Evolutionary conservation across 2,113 vertebrate genomes (phyloP).

Genomic region (Tylochromis polylepis): DNA sequence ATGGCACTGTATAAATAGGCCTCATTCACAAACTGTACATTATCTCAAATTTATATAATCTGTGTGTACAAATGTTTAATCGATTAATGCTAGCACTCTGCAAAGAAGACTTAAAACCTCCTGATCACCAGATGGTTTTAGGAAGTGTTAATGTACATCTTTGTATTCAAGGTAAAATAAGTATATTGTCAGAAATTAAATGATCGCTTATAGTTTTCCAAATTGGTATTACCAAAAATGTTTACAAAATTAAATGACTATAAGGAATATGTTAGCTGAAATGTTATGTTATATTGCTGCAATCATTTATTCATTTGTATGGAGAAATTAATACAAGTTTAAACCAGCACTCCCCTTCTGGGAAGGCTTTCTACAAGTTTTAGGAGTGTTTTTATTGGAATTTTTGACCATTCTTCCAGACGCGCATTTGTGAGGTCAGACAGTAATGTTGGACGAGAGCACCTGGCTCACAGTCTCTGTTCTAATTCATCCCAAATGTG

Average conservation of each 20-base stretch:
- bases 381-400: neutral
- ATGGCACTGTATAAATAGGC: neutral
- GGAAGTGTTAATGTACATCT: neutral
- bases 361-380: neutral
- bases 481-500: too few relatives aligned
- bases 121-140: neutral
- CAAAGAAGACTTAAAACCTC: neutral
- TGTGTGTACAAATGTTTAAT: neutral
- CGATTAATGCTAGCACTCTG: neutral
- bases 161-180: neutral
- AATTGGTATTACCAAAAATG: neutral
- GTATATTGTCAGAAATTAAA: neutral
- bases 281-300: neutral
- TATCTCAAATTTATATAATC: neutral
- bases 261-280: neutral
- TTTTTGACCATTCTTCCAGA: too few relatives aligned
- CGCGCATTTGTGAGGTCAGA: too few relatives aligned
- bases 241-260: neutral
- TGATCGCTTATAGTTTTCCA: neutral
- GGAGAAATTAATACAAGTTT: neutral
- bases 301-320: neutral
- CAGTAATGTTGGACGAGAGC: too few relatives aligned
- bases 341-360: neutral
- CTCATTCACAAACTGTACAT: neutral
- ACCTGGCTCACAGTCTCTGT: too few relatives aligned